Conservation (phyloP, 1,140 invertebrate genomes). For the Magallana angulata region DNA sequence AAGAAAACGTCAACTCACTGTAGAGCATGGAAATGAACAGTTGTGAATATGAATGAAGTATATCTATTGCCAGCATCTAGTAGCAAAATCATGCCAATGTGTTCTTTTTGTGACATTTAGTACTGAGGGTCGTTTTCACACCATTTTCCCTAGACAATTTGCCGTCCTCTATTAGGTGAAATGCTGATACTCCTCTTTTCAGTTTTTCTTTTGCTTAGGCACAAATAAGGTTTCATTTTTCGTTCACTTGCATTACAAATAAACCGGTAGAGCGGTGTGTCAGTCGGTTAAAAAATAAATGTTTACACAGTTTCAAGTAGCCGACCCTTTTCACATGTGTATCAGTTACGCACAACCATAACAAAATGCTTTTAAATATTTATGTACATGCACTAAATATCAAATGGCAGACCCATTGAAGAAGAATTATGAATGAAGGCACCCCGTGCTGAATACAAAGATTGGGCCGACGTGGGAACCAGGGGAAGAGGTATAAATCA, state of each 20-base stretch:
- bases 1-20: too few relatives aligned
- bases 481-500: neutral
- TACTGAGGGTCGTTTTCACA: neutral
- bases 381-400: constrained; percentile 34
- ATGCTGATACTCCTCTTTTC: neutral
- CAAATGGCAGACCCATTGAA: constrained; percentile 13
- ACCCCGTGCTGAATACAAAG: neutral
- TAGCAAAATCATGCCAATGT: too few relatives aligned
- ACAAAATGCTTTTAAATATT: constrained; percentile 16
- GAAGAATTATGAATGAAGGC: constrained; percentile 15
- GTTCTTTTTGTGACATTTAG: too few relatives aligned
- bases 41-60: too few relatives aligned
- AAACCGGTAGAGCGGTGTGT: neutral
- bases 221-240: neutral
- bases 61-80: too few relatives aligned
- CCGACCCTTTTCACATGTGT: neutral
- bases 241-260: constrained; percentile 4
- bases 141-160: neutral
- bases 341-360: neutral
- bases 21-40: too few relatives aligned
- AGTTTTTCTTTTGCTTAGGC: neutral
- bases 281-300: neutral
- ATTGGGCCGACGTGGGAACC: neutral
- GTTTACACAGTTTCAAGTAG: constrained; percentile 16
- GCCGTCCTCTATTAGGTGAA: neutral